Evolutionary conservation across 2,797 vertebrate species (phyloP).

Genomic region (Margarornis squamiger): DNA sequence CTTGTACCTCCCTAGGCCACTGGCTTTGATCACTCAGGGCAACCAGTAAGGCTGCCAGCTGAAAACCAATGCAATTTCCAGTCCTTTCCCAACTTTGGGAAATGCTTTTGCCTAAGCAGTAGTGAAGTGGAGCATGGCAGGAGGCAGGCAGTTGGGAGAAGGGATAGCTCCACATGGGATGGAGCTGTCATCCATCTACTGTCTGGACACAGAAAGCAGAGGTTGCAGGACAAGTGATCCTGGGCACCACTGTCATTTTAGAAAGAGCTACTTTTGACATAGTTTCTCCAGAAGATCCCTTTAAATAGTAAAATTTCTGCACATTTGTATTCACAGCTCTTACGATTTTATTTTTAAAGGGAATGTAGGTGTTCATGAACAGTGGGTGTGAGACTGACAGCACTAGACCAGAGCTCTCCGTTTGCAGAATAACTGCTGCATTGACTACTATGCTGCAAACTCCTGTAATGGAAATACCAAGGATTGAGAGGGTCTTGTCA

Average conservation of each 20-base stretch:
- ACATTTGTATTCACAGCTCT: conserved; percentile 58
- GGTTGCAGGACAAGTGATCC: neutral
- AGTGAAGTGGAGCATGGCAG: neutral
- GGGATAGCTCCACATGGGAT: rapidly evolving
- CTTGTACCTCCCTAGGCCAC: neutral
- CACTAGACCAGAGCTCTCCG: conserved; percentile 49
- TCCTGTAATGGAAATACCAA: neutral
- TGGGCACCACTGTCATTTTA: neutral
- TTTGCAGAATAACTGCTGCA: conserved; percentile 40
- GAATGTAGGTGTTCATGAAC: conserved; percentile 30
- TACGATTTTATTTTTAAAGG: conserved; percentile 45
- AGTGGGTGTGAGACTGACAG: conserved; percentile 57
- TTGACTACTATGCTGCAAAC: neutral
- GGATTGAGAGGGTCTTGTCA: neutral
- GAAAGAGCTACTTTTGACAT: conserved; percentile 26
- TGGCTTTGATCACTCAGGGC: neutral
- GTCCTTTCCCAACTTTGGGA: neutral
- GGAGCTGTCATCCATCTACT: neutral
- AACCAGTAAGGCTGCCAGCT: neutral
- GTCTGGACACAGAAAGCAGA: neutral
- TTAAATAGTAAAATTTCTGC: conserved; percentile 45
- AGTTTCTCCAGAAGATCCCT: conserved; percentile 44
- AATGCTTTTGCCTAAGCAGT: neutral
- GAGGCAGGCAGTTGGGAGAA: rapidly evolving
- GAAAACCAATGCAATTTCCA: neutral